A percentile compares a stretch with the other conserved stretches of the same genome.
These are phyloP conservation scores for Leptinotarsa haldemani DNA, from an alignment of 2,888 invertebrate genomes.

Conservation along the genomic window DNA sequence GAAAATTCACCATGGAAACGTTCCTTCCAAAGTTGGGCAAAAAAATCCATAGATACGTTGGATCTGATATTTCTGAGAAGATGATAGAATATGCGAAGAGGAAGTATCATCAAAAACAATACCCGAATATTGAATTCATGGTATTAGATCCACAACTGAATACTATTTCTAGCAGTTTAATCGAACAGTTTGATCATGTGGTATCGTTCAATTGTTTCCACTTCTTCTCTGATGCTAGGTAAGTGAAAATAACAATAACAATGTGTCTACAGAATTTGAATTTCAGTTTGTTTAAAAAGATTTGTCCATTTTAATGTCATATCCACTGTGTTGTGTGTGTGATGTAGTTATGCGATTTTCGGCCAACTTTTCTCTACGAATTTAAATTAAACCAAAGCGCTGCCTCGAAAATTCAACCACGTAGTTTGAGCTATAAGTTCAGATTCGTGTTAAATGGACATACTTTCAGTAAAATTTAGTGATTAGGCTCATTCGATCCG, in stretches of 20 bases:
- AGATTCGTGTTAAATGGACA: too few relatives aligned
- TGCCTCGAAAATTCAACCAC: too few relatives aligned
- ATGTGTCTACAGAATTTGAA: background rate
- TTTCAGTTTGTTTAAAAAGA: too few relatives aligned
- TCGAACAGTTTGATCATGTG: background rate
- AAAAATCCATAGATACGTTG: background rate
- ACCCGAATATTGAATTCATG: background rate
- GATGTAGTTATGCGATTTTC: too few relatives aligned
- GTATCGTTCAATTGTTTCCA: slow-evolving; percentile 11
- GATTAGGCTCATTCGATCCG: too few relatives aligned
- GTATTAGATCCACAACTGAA: background rate
- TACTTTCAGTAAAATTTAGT: too few relatives aligned
- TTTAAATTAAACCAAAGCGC: too few relatives aligned
- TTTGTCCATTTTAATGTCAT: too few relatives aligned
- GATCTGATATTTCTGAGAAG: slow-evolving; percentile 1
- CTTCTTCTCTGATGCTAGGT: slow-evolving; percentile 3
- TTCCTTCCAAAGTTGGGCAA: background rate
- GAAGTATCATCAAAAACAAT: background rate
- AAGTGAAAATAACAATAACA: background rate
- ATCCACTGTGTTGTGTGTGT: too few relatives aligned
- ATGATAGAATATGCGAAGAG: slow-evolving; percentile 3
- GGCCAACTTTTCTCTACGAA: too few relatives aligned
- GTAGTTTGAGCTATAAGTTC: too few relatives aligned
- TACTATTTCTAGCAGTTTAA: background rate
- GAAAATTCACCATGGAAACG: background rate